Conservation (phyloP, 2,888 invertebrate species). For the Sarcophaga variegata region DNA sequence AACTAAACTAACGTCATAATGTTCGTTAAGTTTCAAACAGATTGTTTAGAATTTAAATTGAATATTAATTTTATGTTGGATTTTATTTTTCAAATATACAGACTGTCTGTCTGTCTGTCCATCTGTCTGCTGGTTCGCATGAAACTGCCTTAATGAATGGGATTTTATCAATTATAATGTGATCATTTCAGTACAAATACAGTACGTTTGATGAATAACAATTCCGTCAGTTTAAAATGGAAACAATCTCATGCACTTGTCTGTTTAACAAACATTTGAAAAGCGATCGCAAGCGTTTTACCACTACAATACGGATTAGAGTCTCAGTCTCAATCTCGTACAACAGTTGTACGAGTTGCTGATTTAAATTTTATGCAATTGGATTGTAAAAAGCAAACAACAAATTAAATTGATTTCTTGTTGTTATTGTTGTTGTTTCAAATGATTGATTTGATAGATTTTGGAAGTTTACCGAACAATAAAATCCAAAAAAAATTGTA, state of each 20-base stretch:
- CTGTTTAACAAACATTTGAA: background rate
- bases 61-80: slow-evolving; percentile 62
- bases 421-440: background rate
- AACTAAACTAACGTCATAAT: slow-evolving; percentile 63
- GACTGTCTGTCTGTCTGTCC: slow-evolving; percentile 11
- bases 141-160: slow-evolving; percentile 15
- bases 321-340: background rate
- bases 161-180: slow-evolving; percentile 54
- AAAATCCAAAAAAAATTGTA: background rate
- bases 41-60: slow-evolving; percentile 55
- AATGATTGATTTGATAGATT: background rate
- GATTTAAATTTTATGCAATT: background rate
- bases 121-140: background rate
- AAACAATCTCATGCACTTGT: background rate
- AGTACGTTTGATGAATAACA: slow-evolving; percentile 56
- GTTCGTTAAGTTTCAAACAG: slow-evolving; percentile 40
- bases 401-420: background rate
- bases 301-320: no score
- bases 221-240: background rate
- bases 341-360: background rate
- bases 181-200: slow-evolving; percentile 22
- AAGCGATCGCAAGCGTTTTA: no score
- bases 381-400: background rate
- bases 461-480: background rate
- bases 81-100: background rate